Percentiles rank a stretch among this genome's conserved stretches.
Evolutionary conservation across 2,113 vertebrate species (phyloP).

Genomic region (Anguilla japonica): DNA sequence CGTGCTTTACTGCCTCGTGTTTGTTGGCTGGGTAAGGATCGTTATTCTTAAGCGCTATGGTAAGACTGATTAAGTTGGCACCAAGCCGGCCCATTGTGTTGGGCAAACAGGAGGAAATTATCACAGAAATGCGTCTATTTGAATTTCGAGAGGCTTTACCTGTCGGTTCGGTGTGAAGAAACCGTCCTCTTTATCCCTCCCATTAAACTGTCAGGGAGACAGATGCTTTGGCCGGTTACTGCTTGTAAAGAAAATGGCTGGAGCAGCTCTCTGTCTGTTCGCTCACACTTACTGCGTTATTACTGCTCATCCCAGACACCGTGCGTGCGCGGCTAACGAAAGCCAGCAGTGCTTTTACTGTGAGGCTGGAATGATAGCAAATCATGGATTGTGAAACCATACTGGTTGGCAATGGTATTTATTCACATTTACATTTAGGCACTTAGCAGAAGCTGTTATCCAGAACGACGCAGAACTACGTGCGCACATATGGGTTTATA

Average conservation of each 20-base stretch:
- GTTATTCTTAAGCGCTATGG: conserved; percentile 43
- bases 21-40: conserved; percentile 39
- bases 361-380: neutral
- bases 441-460: no score
- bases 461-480: no score
- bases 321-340: neutral
- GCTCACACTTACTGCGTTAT: no score
- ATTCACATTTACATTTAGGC: no score
- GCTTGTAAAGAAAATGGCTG: neutral
- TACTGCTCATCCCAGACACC: neutral
- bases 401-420: no score
- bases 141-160: neutral
- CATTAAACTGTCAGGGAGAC: neutral
- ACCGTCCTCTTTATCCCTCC: neutral
- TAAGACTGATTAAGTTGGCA: conserved; percentile 28
- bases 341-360: neutral
- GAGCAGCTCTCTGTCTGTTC: neutral
- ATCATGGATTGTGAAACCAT: no score
- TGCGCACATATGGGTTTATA: no score
- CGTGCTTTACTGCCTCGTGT: conserved; percentile 38
- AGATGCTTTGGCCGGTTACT: neutral
- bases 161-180: neutral
- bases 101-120: neutral
- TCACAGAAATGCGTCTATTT: neutral
- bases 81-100: neutral